Evolutionary conservation across 2,113 vertebrate genomes (phyloP).

Genomic region (Trinectes maculatus): DNA sequence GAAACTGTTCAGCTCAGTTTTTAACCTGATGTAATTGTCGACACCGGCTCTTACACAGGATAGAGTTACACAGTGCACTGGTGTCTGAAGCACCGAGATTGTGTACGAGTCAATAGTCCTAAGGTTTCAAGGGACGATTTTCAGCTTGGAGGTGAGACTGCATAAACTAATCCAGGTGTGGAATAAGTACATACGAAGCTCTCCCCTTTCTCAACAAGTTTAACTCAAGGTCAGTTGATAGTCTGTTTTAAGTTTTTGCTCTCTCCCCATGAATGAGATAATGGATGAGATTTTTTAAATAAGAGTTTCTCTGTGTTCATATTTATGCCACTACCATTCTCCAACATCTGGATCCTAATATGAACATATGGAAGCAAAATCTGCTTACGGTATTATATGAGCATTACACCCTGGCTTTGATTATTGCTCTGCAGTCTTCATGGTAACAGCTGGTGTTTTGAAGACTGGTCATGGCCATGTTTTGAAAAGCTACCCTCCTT

Average conservation of each 20-base stretch:
- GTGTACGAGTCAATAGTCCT: conserved; percentile 30
- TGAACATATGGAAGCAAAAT: conserved; percentile 58
- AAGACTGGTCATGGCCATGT: conserved; percentile 25
- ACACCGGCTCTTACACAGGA: conserved; percentile 16
- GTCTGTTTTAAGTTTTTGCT: neutral
- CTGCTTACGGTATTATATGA: conserved; percentile 54
- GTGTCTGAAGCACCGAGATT: conserved; percentile 11
- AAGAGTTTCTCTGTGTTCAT: conserved; percentile 34
- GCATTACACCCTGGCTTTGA: conserved; percentile 49
- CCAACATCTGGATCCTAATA: conserved; percentile 67
- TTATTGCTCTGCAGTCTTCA: conserved; percentile 43
- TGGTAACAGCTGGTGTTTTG: conserved; percentile 34
- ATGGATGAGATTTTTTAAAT: conserved; percentile 16
- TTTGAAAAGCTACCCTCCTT: conserved; percentile 11
- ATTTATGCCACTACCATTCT: conserved; percentile 31
- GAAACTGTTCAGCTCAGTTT: conserved; percentile 18
- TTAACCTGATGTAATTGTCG: conserved; percentile 35
- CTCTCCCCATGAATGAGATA: conserved; percentile 35
- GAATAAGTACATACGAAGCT: conserved; percentile 21
- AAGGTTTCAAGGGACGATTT: conserved; percentile 40
- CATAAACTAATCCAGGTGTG: conserved; percentile 73
- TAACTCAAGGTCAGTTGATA: conserved; percentile 40
- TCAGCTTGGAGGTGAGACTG: conserved; percentile 34
- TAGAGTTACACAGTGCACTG: conserved; percentile 42
- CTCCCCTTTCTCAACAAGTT: conserved; percentile 21